Conservation (phyloP, 2,797 vertebrate species). For the Syngnathus rostellatus region DNA sequence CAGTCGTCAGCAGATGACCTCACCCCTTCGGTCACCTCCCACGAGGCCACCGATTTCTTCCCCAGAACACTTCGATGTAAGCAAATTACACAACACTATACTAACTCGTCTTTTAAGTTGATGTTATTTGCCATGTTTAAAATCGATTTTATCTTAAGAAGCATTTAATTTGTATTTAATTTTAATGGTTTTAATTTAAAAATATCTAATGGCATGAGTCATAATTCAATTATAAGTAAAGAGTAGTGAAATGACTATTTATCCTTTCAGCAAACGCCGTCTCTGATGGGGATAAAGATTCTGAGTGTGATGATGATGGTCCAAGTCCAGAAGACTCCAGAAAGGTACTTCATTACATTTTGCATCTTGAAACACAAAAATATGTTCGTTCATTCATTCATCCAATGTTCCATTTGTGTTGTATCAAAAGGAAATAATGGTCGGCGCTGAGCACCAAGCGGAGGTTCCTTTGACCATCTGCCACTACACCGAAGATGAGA, state of each 20-base stretch:
- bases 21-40: slow-evolving; percentile 92
- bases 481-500: slow-evolving; percentile 73
- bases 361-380: not conserved
- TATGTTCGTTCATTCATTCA: not conserved
- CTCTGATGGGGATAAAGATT: slow-evolving; percentile 93
- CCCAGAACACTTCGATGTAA: slow-evolving; percentile 93
- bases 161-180: too few species aligned
- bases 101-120: not conserved
- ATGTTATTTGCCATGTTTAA: not conserved
- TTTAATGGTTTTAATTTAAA: too few species aligned
- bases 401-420: not conserved
- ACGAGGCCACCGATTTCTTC: slow-evolving; percentile 92
- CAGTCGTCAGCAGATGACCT: slow-evolving; percentile 96
- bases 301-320: slow-evolving; percentile 85
- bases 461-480: slow-evolving; percentile 85
- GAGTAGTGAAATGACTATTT: not conserved
- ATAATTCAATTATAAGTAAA: too few species aligned
- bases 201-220: too few species aligned
- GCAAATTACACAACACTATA: slow-evolving; percentile 27
- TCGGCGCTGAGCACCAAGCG: slow-evolving; percentile 90
- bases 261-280: slow-evolving; percentile 77
- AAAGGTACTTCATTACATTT: slow-evolving; percentile 74
- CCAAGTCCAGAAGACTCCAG: slow-evolving; percentile 88
- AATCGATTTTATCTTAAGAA: not conserved
- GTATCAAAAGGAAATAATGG: slow-evolving; percentile 88